These are phyloP conservation scores for Melanerpes aurifrons DNA, from an alignment of 2,113 vertebrate genomes.

Conservation along the genomic window DNA sequence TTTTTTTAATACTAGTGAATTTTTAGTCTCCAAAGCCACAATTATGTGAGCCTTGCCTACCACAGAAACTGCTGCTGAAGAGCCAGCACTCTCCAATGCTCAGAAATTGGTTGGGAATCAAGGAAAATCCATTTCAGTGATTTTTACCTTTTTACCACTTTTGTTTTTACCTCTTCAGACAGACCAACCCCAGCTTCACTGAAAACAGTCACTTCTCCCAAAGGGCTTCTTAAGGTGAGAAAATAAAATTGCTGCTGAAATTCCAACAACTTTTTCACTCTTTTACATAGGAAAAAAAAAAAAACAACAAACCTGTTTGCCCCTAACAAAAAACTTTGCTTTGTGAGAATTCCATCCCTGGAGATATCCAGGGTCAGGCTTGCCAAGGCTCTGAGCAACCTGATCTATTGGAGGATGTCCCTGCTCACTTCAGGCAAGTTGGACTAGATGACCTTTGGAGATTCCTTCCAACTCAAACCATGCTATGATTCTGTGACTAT, in stretches of 20 bases:
- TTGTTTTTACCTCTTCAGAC: not conserved
- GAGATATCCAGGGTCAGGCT: too few species aligned
- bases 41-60: not conserved
- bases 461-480: too few species aligned
- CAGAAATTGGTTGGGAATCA: not conserved
- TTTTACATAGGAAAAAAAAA: not conserved
- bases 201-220: not conserved
- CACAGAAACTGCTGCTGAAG: not conserved
- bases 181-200: not conserved
- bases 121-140: not conserved
- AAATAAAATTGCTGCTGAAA: constrained; percentile 47
- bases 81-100: not conserved
- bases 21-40: not conserved
- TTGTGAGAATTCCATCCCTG: not conserved
- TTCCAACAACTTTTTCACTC: not conserved
- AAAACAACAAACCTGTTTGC: not conserved
- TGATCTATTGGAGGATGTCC: too few species aligned
- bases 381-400: too few species aligned
- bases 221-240: constrained; percentile 19
- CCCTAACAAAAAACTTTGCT: not conserved
- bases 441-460: too few species aligned
- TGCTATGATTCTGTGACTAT: not conserved
- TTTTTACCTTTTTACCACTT: not conserved
- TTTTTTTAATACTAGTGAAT: not conserved
- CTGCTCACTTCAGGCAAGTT: too few species aligned